Conservation (phyloP, 2,113 vertebrate genomes). For the Eulacestoma nigropectus region DNA sequence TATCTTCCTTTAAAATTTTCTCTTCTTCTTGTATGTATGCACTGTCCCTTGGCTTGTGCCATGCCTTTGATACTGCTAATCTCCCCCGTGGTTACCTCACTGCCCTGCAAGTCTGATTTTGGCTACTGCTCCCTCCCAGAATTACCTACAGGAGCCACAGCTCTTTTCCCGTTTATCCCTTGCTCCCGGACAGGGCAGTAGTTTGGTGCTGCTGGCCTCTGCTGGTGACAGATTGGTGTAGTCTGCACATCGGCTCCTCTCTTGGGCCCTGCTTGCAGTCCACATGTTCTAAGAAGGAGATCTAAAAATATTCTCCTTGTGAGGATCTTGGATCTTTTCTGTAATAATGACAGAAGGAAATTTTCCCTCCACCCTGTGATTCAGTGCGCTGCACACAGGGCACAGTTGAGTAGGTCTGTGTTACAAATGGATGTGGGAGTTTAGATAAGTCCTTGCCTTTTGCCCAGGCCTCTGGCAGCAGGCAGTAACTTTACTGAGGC, state of each 20-base stretch:
- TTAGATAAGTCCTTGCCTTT: no score
- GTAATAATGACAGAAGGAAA: background rate
- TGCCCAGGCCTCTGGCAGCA: no score
- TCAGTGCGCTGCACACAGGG: background rate
- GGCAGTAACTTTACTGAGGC: no score
- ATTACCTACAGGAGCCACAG: background rate
- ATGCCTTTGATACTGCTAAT: background rate
- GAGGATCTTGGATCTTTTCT: background rate
- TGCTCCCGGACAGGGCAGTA: background rate
- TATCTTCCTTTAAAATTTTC: background rate
- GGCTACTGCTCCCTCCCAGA: background rate
- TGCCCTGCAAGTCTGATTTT: background rate
- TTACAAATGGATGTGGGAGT: no score
- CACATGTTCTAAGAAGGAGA: background rate
- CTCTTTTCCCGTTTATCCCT: background rate
- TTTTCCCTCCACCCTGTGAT: background rate
- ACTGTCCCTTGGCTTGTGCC: background rate
- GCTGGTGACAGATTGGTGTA: background rate
- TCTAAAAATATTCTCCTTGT: background rate
- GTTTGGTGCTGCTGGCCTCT: constrained; percentile 5
- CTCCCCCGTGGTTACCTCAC: background rate
- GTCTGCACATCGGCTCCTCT: background rate
- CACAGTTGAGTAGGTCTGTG: background rate
- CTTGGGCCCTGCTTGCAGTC: background rate
- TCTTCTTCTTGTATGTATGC: background rate